A percentile compares a stretch with the other conserved stretches of the same genome.
These are phyloP conservation scores for Lycocerus yunnanus DNA, from an alignment of 2,888 invertebrate genomes.

Conservation along the genomic window DNA sequence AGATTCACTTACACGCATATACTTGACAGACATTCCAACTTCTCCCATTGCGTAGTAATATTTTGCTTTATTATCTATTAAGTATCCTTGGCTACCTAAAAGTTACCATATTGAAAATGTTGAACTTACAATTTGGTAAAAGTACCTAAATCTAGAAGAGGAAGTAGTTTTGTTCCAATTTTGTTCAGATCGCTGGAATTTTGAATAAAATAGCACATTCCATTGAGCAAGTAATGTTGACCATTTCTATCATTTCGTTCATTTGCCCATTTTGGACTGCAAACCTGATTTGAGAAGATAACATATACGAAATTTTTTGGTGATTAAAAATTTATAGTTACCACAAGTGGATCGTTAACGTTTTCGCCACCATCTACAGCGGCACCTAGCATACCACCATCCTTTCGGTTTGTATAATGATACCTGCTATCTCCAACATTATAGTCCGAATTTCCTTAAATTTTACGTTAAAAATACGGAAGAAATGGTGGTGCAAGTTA, in stretches of 20 bases:
- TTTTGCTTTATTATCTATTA: conserved; percentile 3
- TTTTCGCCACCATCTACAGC: conserved; percentile 56
- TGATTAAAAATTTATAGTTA: conserved; percentile 25
- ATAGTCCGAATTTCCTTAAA: conserved; percentile 41
- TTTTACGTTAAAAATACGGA: conserved; percentile 47
- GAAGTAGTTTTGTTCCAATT: conserved; percentile 45
- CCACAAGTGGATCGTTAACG: conserved; percentile 54
- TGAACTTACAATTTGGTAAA: neutral
- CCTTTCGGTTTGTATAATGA: conserved; percentile 50
- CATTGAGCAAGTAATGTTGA: conserved; percentile 41
- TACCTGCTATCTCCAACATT: conserved; percentile 23
- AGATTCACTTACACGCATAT: conserved; percentile 13
- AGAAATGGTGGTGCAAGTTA: neutral
- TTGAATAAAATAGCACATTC: conserved; percentile 54
- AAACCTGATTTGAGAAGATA: conserved; percentile 7
- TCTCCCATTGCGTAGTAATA: conserved; percentile 58
- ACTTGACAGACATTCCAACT: conserved; percentile 55
- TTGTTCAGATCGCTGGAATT: conserved; percentile 49
- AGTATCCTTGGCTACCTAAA: conserved; percentile 30
- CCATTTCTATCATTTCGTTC: conserved; percentile 14
- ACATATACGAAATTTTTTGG: neutral
- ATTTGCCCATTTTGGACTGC: conserved; percentile 25
- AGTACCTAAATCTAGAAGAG: conserved; percentile 41
- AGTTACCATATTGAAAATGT: neutral
- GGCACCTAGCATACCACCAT: conserved; percentile 59